Evolutionary conservation across 2,888 invertebrate species (phyloP).

Genomic region (Apocheima hispidaria): DNA sequence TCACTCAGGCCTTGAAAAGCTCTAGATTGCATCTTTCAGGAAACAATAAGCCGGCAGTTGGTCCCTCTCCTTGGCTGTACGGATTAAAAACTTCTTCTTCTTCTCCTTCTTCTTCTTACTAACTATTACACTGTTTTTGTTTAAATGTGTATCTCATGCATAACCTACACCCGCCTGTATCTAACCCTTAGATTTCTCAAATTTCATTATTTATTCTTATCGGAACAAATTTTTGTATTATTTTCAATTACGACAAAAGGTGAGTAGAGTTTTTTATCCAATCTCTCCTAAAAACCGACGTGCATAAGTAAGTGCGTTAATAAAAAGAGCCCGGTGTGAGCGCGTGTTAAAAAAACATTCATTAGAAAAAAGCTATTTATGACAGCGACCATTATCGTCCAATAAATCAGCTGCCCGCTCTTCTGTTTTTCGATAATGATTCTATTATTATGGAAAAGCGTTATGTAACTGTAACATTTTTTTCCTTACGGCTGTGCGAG

Average conservation of each 20-base stretch:
- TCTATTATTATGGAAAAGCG: constrained; percentile 87
- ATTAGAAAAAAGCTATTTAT: constrained; percentile 85
- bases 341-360: constrained; percentile 74
- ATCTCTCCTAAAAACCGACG: constrained; percentile 56
- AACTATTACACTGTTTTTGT: no score
- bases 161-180: constrained; percentile 13
- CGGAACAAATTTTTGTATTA: constrained; percentile 44
- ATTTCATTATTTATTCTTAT: constrained; percentile 28
- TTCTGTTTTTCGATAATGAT: constrained; percentile 86
- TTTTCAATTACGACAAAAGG: constrained; percentile 65
- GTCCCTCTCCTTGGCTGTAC: no score
- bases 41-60: no score
- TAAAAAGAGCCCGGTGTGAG: constrained; percentile 77
- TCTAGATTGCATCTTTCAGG: no score
- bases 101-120: no score
- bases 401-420: constrained; percentile 87
- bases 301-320: constrained; percentile 76
- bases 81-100: no score
- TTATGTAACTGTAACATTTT: constrained; percentile 85
- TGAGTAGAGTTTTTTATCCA: constrained; percentile 57
- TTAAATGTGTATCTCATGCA: neutral
- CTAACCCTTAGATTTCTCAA: constrained; percentile 7
- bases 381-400: constrained; percentile 85
- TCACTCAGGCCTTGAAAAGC: no score
- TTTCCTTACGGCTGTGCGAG: constrained; percentile 54